Percentiles rank a stretch among this genome's conserved stretches.
phyloP scores from a whole-genome alignment of 2,888 invertebrate genomes.

The Quadroppia sp. region DNA sequence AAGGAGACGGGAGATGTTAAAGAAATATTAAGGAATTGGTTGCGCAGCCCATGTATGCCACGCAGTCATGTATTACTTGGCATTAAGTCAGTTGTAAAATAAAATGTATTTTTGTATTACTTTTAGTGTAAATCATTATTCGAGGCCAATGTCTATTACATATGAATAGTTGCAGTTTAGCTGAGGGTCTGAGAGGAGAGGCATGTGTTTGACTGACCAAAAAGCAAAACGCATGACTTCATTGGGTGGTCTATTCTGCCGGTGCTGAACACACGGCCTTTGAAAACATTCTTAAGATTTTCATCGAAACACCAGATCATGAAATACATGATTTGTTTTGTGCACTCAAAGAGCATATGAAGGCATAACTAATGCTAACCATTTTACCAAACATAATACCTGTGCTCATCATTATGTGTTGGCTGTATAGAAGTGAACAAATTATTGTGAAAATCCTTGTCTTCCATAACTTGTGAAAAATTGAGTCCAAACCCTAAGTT shows the following conservation, averaged over 20 bases:
- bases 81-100: not conserved
- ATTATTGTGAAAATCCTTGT: not conserved
- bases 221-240: slow-evolving; percentile 34
- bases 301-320: slow-evolving; percentile 23
- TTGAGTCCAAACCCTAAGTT: not conserved
- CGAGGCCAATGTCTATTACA: slow-evolving; percentile 17
- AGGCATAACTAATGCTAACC: slow-evolving; percentile 17
- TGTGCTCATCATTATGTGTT: not conserved
- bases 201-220: slow-evolving; percentile 18
- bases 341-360: not conserved
- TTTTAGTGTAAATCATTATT: not conserved
- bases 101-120: not conserved
- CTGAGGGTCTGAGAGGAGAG: not conserved
- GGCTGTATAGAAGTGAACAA: not conserved
- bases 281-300: slow-evolving; percentile 26
- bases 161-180: slow-evolving; percentile 1
- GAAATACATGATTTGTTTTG: slow-evolving; percentile 30
- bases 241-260: slow-evolving; percentile 34
- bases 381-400: slow-evolving; percentile 4
- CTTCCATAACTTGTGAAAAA: not conserved
- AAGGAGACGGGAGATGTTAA: not conserved
- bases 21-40: not conserved
- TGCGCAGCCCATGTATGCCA: not conserved
- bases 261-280: not conserved
- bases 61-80: not conserved